Conservation (phyloP, 2,113 vertebrate species). For the Spermophilus dauricus region DNA sequence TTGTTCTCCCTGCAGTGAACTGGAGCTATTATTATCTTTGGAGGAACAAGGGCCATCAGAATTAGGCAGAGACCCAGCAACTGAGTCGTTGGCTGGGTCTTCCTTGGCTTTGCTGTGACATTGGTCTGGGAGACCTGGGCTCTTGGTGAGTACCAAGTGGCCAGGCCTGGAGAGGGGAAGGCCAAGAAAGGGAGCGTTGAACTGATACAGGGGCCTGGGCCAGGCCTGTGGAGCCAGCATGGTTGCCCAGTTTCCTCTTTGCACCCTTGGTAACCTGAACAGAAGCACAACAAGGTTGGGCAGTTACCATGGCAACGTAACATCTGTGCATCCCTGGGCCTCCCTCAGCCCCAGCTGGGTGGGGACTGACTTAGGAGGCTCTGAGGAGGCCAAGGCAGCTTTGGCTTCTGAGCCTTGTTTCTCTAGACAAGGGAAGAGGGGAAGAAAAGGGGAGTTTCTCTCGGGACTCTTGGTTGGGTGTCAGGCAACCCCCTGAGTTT, state of each 20-base stretch:
- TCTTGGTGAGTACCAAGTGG: background rate
- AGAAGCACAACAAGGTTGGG: background rate
- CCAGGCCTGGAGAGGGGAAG: background rate
- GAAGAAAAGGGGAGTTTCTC: background rate
- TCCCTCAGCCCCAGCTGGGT: background rate
- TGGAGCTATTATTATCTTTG: slow-evolving; percentile 58
- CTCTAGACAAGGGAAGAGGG: background rate
- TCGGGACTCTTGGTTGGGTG: background rate
- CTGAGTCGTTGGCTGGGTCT: background rate
- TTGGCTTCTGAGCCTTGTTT: background rate
- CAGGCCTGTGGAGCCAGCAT: background rate
- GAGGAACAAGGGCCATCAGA: background rate
- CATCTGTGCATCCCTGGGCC: background rate
- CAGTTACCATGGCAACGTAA: background rate
- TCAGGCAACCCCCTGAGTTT: background rate
- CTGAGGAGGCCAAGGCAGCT: background rate
- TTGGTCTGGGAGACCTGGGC: slow-evolving; percentile 15
- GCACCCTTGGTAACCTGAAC: background rate
- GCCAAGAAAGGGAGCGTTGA: fast-evolving
- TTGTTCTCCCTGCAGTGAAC: slow-evolving; percentile 11
- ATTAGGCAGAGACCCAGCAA: background rate
- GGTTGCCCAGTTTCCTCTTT: background rate
- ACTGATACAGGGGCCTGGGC: background rate
- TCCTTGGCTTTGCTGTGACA: slow-evolving; percentile 64
- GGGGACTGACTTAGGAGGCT: background rate